Evolutionary conservation across 1,140 invertebrate species (phyloP).

Genomic region (Bathynomus jamesi): DNA sequence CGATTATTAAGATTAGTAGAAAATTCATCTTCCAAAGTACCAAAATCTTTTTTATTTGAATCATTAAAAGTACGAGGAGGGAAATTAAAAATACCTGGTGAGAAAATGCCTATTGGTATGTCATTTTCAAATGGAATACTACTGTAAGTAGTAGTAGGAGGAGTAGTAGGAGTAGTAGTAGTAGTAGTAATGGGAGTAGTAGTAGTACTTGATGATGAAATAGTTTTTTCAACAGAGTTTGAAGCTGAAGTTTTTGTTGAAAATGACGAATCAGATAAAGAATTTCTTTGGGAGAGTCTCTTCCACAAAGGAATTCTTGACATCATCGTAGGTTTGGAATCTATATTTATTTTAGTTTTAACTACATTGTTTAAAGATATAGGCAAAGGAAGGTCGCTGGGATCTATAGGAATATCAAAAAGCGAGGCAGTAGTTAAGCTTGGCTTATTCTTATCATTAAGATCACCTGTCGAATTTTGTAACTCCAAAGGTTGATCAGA

Average conservation of each 20-base stretch:
- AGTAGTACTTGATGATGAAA: background rate
- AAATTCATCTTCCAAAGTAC: background rate
- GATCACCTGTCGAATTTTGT: background rate
- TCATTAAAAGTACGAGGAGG: background rate
- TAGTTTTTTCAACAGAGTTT: no score
- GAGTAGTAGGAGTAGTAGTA: background rate
- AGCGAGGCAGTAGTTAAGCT: background rate
- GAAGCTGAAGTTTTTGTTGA: no score
- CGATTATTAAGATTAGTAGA: background rate
- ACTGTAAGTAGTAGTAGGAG: background rate
- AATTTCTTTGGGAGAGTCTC: background rate
- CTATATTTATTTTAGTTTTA: background rate
- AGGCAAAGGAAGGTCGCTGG: background rate
- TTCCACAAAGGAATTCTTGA: background rate
- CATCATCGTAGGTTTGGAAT: background rate
- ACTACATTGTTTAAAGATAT: background rate
- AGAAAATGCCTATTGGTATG: background rate
- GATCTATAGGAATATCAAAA: background rate
- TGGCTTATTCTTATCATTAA: background rate
- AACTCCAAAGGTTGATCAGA: background rate
- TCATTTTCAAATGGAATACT: background rate
- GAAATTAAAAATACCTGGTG: background rate
- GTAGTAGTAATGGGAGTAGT: background rate
- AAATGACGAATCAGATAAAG: background rate
- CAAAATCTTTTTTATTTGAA: background rate